Evolutionary conservation across 2,113 vertebrate genomes (phyloP).

Genomic region (Hydrolagus affinis): DNA sequence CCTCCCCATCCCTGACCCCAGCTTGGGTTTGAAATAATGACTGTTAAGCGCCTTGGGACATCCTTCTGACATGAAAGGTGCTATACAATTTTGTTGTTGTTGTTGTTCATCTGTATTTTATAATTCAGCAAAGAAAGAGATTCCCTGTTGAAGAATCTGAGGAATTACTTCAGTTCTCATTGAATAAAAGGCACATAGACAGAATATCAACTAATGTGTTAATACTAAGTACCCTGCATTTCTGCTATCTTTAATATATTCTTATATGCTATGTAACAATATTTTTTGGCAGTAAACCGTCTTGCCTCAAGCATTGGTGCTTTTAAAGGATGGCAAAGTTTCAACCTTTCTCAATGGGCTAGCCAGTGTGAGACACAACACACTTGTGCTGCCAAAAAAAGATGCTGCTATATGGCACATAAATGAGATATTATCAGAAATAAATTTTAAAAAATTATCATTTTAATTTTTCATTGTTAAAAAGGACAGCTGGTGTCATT

Average conservation of each 20-base stretch:
- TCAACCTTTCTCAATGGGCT: slow-evolving; percentile 4
- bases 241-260: background rate
- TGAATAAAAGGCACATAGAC: no score
- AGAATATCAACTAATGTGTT: background rate
- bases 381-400: background rate
- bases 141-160: background rate
- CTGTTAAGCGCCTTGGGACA: no score
- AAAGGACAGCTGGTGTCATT: slow-evolving; percentile 27
- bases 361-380: slow-evolving; percentile 20
- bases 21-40: no score
- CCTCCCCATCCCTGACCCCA: background rate
- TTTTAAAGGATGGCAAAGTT: slow-evolving; percentile 11
- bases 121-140: background rate
- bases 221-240: background rate
- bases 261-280: background rate
- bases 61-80: no score
- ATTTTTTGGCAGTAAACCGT: background rate
- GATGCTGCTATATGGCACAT: slow-evolving; percentile 5
- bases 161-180: background rate
- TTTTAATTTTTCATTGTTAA: slow-evolving; percentile 29
- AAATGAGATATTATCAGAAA: background rate
- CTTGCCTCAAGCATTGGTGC: background rate
- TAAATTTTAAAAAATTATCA: slow-evolving; percentile 30
- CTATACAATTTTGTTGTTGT: no score
- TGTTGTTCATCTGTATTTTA: background rate